A percentile compares a stretch with the other conserved stretches of the same genome.
phyloP scores from a whole-genome alignment of 2,113 vertebrate species.

The Tympanuchus pallidicinctus region DNA sequence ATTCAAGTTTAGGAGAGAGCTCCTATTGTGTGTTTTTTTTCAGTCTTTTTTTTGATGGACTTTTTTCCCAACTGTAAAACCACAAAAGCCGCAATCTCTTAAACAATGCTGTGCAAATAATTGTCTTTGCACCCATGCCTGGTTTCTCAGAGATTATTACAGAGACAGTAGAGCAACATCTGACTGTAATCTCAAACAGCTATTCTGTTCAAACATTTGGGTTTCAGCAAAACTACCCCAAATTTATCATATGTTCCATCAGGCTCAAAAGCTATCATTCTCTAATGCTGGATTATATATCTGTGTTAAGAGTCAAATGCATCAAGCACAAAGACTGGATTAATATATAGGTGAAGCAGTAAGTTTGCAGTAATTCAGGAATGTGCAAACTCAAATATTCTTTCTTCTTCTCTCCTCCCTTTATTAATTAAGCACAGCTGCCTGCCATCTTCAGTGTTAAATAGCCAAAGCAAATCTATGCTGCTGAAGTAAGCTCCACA shows the following conservation, averaged over 20 bases:
- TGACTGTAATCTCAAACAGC: slow-evolving; percentile 28
- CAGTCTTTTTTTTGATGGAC: background rate
- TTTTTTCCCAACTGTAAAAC: slow-evolving; percentile 4
- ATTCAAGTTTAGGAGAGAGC: background rate
- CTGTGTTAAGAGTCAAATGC: background rate
- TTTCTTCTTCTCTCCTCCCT: background rate
- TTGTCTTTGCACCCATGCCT: slow-evolving; percentile 24
- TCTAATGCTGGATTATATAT: background rate
- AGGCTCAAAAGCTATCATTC: background rate
- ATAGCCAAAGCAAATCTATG: background rate
- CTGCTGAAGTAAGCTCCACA: background rate
- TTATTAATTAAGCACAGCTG: background rate
- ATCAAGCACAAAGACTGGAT: background rate
- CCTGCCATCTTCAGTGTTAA: background rate
- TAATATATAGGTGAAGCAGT: background rate
- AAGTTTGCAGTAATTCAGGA: background rate
- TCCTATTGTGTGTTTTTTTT: background rate
- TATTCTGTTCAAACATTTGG: slow-evolving; percentile 32
- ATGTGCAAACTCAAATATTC: background rate
- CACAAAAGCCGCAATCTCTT: slow-evolving; percentile 1
- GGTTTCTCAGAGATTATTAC: slow-evolving; percentile 21
- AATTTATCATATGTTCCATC: background rate
- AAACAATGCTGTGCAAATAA: background rate
- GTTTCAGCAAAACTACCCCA: background rate
- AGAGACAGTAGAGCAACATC: slow-evolving; percentile 18